phyloP scores from a whole-genome alignment of 2,797 vertebrate genomes.

The Pipistrellus pygmaeus region DNA sequence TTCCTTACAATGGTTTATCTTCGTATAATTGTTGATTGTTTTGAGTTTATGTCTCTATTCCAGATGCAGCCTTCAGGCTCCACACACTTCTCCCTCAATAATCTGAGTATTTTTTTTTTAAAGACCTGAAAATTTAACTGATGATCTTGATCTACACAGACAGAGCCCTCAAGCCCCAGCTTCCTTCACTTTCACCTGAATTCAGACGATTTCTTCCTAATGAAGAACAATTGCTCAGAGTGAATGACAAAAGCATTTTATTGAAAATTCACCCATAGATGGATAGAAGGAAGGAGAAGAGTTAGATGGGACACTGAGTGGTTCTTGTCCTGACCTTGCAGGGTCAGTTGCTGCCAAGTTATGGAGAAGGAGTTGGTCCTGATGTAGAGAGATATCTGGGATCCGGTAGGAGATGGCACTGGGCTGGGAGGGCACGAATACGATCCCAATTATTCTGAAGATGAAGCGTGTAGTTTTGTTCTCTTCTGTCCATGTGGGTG shows the following conservation, averaged over 20 bases:
- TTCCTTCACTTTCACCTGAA: not conserved
- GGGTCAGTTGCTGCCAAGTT: not conserved
- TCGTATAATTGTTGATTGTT: not conserved
- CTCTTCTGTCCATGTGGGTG: conserved; percentile 8
- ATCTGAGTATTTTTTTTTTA: not conserved
- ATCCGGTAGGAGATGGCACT: not conserved
- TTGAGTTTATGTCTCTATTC: not conserved
- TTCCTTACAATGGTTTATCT: not conserved
- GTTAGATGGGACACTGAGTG: not conserved
- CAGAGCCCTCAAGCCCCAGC: not conserved
- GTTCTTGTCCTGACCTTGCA: not conserved
- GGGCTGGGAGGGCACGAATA: not conserved
- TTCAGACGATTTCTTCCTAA: not conserved
- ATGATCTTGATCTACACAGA: not conserved
- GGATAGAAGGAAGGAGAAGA: not conserved
- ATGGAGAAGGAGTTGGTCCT: not conserved
- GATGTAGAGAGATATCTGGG: not conserved
- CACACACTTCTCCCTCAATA: not conserved
- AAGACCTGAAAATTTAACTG: not conserved
- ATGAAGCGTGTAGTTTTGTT: not conserved
- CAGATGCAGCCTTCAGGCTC: not conserved
- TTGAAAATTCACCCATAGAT: conserved; percentile 66
- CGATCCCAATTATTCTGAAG: not conserved
- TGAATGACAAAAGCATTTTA: conserved; percentile 79
- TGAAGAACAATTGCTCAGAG: conserved; percentile 38